Conservation (phyloP, 2,797 vertebrate genomes). For the Halcyon smyrnensis region DNA sequence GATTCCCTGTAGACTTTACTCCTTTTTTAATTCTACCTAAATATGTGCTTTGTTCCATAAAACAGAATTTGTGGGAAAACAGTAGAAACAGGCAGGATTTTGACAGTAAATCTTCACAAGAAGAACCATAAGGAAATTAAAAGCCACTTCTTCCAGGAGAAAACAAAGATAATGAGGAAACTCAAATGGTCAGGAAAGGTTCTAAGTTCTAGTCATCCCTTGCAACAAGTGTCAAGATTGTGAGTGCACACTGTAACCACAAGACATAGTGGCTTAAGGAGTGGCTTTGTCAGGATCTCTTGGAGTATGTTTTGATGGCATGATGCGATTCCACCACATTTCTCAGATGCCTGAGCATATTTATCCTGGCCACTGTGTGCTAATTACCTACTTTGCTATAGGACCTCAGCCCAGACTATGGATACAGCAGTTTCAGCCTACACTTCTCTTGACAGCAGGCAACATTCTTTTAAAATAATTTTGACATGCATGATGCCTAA, state of each 20-base stretch:
- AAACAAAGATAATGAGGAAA: background rate
- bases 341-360: slow-evolving; percentile 33
- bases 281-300: background rate
- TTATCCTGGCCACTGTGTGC: background rate
- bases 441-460: background rate
- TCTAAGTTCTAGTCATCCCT: background rate
- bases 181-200: background rate
- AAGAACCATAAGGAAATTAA: background rate
- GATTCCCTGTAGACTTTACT: background rate
- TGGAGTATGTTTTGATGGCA: slow-evolving; percentile 1
- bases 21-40: background rate
- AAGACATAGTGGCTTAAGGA: background rate
- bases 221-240: background rate
- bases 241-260: background rate
- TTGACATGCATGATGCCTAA: background rate
- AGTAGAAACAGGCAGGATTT: background rate
- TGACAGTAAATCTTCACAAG: background rate
- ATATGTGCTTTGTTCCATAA: background rate
- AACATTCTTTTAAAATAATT: background rate
- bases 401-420: background rate
- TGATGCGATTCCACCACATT: background rate
- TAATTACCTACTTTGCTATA: background rate
- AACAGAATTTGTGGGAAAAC: background rate
- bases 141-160: background rate
- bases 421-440: background rate